These are phyloP conservation scores for Fulica atra DNA, from an alignment of 2,113 vertebrate species.

Conservation along the genomic window DNA sequence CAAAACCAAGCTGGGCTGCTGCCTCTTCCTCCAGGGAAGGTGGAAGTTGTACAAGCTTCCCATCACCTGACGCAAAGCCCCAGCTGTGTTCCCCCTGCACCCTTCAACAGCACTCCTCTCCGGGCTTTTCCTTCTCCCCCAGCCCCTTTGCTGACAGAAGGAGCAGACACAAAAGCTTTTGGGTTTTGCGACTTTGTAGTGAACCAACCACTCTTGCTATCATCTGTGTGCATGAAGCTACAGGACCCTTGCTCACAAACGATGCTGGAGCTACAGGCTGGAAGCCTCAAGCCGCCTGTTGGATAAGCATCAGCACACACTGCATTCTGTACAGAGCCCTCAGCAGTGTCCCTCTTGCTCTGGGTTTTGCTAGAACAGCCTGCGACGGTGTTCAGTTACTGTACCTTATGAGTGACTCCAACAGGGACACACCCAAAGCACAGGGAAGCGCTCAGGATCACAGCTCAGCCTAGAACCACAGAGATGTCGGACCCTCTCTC, in stretches of 20 bases:
- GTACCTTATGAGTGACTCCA: too few relatives aligned
- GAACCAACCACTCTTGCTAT: too few relatives aligned
- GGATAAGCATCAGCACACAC: rapidly evolving
- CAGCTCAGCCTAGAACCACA: background rate
- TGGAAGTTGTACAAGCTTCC: rapidly evolving
- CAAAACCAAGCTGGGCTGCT: background rate
- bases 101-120: rapidly evolving
- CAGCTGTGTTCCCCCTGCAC: rapidly evolving
- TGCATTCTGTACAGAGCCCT: rapidly evolving
- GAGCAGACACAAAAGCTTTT: background rate
- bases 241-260: background rate
- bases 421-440: too few relatives aligned
- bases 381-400: rapidly evolving
- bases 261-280: too few relatives aligned
- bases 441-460: background rate
- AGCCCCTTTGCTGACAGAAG: rapidly evolving
- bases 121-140: background rate
- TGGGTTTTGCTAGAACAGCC: background rate
- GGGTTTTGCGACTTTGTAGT: background rate
- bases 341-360: background rate
- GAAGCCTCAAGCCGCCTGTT: rapidly evolving
- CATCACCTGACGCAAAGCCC: rapidly evolving
- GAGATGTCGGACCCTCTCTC: background rate
- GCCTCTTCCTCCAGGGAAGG: rapidly evolving
- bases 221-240: too few relatives aligned